phyloP scores from a whole-genome alignment of 2,797 vertebrate genomes.

The Aselliscus stoliczkanus region DNA sequence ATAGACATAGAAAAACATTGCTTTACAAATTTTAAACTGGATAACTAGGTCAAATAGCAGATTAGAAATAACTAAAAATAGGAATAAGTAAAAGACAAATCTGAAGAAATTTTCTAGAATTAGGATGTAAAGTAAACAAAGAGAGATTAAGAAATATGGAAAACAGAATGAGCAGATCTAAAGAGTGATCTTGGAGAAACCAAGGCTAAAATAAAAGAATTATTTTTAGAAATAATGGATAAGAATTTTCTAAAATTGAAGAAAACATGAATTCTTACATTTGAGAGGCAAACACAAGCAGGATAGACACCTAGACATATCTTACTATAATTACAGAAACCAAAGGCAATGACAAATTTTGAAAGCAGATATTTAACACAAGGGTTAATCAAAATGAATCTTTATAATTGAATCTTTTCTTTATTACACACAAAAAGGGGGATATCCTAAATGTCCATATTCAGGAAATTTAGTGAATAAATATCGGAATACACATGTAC shows the following conservation, averaged over 20 bases:
- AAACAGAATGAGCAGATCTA: not conserved
- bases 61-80: not conserved
- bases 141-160: not conserved
- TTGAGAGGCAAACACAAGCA: not conserved
- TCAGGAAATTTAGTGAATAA: not conserved
- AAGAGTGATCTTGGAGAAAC: not conserved
- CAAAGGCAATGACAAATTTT: not conserved
- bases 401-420: not conserved
- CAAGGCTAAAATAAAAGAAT: not conserved
- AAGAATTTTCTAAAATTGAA: not conserved
- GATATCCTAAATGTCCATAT: not conserved
- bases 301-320: not conserved
- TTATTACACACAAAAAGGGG: not conserved
- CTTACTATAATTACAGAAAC: not conserved
- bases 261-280: not conserved
- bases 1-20: not conserved
- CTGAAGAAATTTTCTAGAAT: not conserved
- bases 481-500: not conserved
- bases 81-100: not conserved
- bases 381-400: not conserved
- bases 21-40: not conserved
- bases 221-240: not conserved
- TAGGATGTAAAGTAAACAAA: not conserved
- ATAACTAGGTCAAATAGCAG: not conserved
- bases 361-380: not conserved